Base-by-base conservation (phyloP, 2,888 invertebrate genomes). In the Augochlorella aurata region DNA sequence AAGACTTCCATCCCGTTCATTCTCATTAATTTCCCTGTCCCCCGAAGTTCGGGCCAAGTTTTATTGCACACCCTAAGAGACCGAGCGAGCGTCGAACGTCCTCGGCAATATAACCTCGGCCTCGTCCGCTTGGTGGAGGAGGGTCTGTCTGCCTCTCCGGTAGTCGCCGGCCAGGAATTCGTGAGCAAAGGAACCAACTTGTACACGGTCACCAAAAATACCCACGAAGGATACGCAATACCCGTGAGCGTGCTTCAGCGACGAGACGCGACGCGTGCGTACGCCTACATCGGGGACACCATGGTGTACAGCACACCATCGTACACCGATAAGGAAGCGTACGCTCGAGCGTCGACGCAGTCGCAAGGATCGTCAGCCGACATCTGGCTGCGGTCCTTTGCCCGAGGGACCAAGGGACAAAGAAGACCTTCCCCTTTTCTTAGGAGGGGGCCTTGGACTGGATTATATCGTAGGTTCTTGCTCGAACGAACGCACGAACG, bases 341-440 rank as follows among this genome's bases (percentile, higher is more conserved):
- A 69, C 18, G 76, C 75, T 72, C 82, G 74, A 38, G 38, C 71
- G 79, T 74, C 79, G 72, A 75, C 74, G 79, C 77, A 78, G 84
- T 82, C 85, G 85, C 80, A 79, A 86, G 81, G 79, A 86, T 80
- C 86, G 79, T 84, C 82, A 79, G 76, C 79, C 83, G 77, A 89
- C 89, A 89, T 89, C 87, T 89, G 89, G 89, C 79, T 72, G 67
- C 79, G 84, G 83, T 84, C 83, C 84, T 83, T 85, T 81, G 84
- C 84, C 85, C 82, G 75, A 86, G 83, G 82, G 85, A 86, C 83
- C 81, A 82, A 83, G 78, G 87, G 88, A 89, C 88, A 89, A 89
- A 89, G 88, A 89, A 87, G 87, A 81, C 85, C 86, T 85, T 86
- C 85, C 85, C 86, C 81, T 84, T 85, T 87, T 82, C 79, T 81